Conservation (phyloP, 2,113 vertebrate species). For the Macaca nemestrina region DNA sequence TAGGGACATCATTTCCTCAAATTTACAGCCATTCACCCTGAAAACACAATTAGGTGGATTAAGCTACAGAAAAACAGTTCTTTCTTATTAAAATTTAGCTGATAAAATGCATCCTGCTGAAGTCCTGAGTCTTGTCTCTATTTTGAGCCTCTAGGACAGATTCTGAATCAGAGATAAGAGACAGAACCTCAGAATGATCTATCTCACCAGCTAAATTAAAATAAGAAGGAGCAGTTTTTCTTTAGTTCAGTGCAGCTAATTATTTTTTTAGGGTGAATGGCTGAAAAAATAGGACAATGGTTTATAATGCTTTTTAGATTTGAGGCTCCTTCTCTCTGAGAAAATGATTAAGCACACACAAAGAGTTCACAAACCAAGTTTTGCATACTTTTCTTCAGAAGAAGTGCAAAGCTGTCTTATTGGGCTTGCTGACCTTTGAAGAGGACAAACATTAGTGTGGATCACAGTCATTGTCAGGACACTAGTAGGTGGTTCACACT, state of each 20-base stretch:
- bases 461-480: background rate
- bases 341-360: background rate
- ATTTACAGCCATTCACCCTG: constrained; percentile 36
- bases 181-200: constrained; percentile 14
- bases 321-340: background rate
- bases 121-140: constrained; percentile 9
- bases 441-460: background rate
- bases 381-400: background rate
- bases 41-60: constrained; percentile 34
- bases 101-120: background rate
- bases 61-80: background rate
- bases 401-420: background rate
- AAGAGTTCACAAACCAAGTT: background rate
- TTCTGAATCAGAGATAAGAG: constrained; percentile 37
- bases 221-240: background rate
- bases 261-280: background rate
- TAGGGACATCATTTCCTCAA: constrained; percentile 11
- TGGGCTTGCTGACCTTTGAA: background rate
- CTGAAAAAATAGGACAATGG: background rate
- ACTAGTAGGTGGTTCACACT: background rate
- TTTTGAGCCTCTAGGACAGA: background rate
- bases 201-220: constrained; percentile 49
- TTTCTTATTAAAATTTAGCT: constrained; percentile 46
- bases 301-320: background rate
- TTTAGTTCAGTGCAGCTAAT: background rate